Conservation (phyloP, 2,888 invertebrate genomes). For the Lissonota sp. region DNA sequence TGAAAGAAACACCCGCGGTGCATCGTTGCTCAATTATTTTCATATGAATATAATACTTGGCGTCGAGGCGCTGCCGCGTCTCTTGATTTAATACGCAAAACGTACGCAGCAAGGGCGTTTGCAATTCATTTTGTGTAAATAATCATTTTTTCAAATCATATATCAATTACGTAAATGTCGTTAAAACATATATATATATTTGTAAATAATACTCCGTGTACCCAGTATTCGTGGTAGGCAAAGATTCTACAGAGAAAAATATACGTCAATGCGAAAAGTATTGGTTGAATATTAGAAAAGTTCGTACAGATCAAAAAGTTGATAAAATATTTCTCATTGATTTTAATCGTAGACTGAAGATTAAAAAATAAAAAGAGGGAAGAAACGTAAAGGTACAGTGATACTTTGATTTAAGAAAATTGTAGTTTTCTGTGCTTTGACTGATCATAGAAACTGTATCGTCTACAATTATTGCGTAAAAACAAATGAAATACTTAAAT, state of each 20-base stretch:
- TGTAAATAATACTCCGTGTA: constrained; percentile 54
- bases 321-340: constrained; percentile 36
- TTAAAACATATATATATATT: constrained; percentile 19
- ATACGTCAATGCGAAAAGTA: background rate
- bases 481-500: constrained; percentile 20
- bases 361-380: constrained; percentile 30
- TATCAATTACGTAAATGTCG: constrained; percentile 36
- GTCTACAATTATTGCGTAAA: constrained; percentile 29
- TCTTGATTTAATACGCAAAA: background rate
- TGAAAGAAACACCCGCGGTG: background rate
- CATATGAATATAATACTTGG: constrained; percentile 7
- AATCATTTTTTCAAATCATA: constrained; percentile 50
- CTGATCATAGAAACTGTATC: constrained; percentile 41
- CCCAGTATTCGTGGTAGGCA: constrained; percentile 51
- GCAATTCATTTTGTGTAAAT: constrained; percentile 52
- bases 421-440: constrained; percentile 48
- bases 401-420: constrained; percentile 34
- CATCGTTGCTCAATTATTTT: constrained; percentile 42
- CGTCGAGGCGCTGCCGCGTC: too few species aligned
- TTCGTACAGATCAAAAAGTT: constrained; percentile 27
- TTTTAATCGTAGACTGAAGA: constrained; percentile 39
- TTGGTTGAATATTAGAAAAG: constrained; percentile 28
- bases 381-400: constrained; percentile 34
- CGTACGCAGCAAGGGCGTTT: constrained; percentile 25
- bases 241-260: constrained; percentile 30